phyloP scores from a whole-genome alignment of 2,797 vertebrate genomes.

The Lycodopsis pacificus region DNA sequence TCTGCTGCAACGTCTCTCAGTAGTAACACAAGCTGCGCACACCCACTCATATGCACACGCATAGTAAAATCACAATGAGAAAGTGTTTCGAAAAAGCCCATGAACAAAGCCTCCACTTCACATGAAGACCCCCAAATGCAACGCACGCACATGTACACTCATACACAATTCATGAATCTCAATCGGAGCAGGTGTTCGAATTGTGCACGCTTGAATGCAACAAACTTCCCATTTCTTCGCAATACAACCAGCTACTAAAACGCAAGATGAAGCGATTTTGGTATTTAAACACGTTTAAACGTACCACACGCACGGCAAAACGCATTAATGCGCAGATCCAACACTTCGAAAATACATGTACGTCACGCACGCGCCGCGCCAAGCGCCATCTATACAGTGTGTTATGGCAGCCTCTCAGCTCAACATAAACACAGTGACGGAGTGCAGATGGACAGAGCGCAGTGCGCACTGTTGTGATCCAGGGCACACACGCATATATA shows the following conservation, averaged over 20 bases:
- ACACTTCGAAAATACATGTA: neutral
- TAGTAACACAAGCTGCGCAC: neutral
- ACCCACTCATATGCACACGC: neutral
- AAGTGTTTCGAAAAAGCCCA: neutral
- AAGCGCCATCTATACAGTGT: neutral
- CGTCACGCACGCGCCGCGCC: conserved; percentile 7
- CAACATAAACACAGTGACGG: conserved; percentile 29
- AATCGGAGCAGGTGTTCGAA: conserved; percentile 1
- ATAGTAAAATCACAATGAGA: neutral
- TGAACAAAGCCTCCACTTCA: neutral
- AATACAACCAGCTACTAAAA: conserved; percentile 2
- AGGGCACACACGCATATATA: accelerated
- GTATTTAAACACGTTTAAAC: neutral
- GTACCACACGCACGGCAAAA: neutral
- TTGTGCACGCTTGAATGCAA: conserved; percentile 1
- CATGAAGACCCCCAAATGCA: neutral
- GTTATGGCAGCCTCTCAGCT: conserved; percentile 24
- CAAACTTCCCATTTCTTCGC: conserved; percentile 1
- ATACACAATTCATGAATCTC: neutral
- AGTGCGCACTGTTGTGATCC: conserved; percentile 11
- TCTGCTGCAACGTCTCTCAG: neutral
- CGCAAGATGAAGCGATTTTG: neutral
- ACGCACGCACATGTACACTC: neutral
- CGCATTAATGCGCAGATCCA: neutral
- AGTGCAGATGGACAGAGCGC: conserved; percentile 25